Conservation (phyloP, 2,113 vertebrate genomes). For the Gymnorhina tibicen region DNA sequence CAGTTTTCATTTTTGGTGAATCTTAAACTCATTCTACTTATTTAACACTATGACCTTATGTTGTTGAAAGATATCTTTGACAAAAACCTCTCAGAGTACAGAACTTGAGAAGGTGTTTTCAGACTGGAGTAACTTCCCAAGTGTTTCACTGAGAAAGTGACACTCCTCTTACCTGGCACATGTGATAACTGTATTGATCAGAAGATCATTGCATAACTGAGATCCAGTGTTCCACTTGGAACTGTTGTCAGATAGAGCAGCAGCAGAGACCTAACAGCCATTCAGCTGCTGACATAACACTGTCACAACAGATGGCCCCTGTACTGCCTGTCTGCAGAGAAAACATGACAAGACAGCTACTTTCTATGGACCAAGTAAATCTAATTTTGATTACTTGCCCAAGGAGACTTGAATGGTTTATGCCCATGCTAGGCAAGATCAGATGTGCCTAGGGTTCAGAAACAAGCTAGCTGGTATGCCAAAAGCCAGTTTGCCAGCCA, state of each 20-base stretch:
- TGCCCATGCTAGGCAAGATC: not conserved
- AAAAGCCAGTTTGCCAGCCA: slow-evolving; percentile 2
- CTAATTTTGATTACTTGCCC: not conserved
- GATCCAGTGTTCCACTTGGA: not conserved
- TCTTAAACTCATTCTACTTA: not conserved
- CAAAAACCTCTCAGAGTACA: not conserved
- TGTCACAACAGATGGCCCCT: not conserved
- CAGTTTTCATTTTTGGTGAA: not conserved
- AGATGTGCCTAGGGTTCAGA: not conserved
- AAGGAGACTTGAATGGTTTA: not conserved
- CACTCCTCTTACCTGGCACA: not conserved
- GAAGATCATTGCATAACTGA: not conserved
- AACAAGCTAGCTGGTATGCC: not conserved
- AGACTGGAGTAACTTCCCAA: not conserved
- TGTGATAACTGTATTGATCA: not conserved
- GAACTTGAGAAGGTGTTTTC: not conserved
- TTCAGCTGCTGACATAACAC: not conserved
- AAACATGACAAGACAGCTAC: not conserved
- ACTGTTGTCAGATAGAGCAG: not conserved
- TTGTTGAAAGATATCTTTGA: not conserved
- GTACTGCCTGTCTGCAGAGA: not conserved
- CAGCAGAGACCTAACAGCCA: not conserved
- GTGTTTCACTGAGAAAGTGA: not conserved
- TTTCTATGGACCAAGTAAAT: not conserved
- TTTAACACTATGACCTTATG: not conserved